These are phyloP conservation scores for Corythaixoides concolor DNA, from an alignment of 2,113 vertebrate genomes.

Conservation along the genomic window DNA sequence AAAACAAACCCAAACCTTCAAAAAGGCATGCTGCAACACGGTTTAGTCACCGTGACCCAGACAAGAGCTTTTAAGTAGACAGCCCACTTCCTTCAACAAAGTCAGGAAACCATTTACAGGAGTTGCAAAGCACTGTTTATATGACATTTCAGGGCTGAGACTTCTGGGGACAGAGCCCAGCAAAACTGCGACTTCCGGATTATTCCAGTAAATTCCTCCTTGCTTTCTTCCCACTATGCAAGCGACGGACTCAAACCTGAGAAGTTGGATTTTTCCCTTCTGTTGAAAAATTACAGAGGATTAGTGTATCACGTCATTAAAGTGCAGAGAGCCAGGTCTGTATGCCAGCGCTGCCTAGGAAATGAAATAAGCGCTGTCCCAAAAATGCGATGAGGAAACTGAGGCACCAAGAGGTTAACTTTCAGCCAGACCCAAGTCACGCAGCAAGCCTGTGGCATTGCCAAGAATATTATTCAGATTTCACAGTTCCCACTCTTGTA, in stretches of 20 bases:
- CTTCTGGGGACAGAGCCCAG: conserved; percentile 15
- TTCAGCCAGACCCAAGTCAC: neutral
- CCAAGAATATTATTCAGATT: conserved; percentile 40
- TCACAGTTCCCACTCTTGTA: conserved; percentile 12
- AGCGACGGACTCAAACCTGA: neutral
- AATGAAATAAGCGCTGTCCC: neutral
- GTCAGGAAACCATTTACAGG: conserved; percentile 38
- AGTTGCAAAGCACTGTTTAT: conserved; percentile 20
- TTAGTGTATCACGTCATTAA: neutral
- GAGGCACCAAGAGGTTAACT: conserved; percentile 16
- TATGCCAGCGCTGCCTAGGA: neutral
- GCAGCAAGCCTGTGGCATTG: neutral
- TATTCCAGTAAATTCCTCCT: conserved; percentile 26
- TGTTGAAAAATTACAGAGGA: neutral
- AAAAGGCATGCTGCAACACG: neutral
- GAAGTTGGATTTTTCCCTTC: neutral
- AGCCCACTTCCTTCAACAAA: conserved; percentile 49
- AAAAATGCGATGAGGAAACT: neutral
- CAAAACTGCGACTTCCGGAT: neutral
- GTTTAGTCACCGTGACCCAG: conserved; percentile 58
- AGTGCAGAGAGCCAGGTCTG: neutral
- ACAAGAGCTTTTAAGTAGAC: conserved; percentile 36
- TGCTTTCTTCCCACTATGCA: neutral
- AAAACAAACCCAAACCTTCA: neutral
- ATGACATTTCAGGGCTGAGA: conserved; percentile 24